Percentiles rank a stretch among this genome's conserved stretches.
These are phyloP conservation scores for Pachyrhynchus sulphureomaculatus DNA, from an alignment of 1,140 invertebrate genomes.

Conservation along the genomic window DNA sequence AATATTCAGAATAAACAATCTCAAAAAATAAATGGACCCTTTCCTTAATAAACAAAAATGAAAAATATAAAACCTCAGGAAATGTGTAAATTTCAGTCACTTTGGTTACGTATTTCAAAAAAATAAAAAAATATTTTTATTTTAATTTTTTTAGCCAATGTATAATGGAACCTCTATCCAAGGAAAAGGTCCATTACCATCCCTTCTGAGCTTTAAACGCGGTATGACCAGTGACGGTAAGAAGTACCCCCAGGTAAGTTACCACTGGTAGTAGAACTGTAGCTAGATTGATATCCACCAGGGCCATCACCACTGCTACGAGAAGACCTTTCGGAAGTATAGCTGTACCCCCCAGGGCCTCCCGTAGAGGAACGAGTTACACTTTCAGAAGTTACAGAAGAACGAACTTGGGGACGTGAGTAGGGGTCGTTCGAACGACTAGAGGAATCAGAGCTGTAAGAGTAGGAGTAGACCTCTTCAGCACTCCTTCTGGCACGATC, in stretches of 20 bases:
- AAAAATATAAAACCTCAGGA: not conserved
- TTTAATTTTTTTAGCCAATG: not conserved
- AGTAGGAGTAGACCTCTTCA: slow-evolving; percentile 80
- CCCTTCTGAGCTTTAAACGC: slow-evolving; percentile 61
- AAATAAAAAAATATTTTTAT: too few relatives aligned
- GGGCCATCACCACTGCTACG: slow-evolving; percentile 69
- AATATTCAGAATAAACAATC: too few relatives aligned
- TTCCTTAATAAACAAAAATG: not conserved
- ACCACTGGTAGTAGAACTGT: slow-evolving; percentile 72
- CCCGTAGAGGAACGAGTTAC: slow-evolving; percentile 63
- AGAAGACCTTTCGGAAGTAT: slow-evolving; percentile 70
- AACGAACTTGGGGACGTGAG: slow-evolving; percentile 59
- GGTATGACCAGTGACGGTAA: slow-evolving; percentile 83
- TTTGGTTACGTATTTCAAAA: not conserved
- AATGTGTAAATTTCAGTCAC: too few relatives aligned
- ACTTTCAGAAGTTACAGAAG: slow-evolving; percentile 64
- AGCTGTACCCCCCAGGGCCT: slow-evolving; percentile 69
- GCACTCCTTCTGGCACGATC: slow-evolving; percentile 65
- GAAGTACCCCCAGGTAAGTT: slow-evolving; percentile 75
- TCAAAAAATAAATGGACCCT: not conserved
- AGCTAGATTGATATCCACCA: slow-evolving; percentile 73
- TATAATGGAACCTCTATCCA: not conserved
- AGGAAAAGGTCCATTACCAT: slow-evolving; percentile 4
- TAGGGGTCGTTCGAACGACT: slow-evolving; percentile 58
- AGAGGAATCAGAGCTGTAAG: slow-evolving; percentile 62